Evolutionary conservation across 2,113 vertebrate species (phyloP).

Genomic region (Epinephelus fuscoguttatus): DNA sequence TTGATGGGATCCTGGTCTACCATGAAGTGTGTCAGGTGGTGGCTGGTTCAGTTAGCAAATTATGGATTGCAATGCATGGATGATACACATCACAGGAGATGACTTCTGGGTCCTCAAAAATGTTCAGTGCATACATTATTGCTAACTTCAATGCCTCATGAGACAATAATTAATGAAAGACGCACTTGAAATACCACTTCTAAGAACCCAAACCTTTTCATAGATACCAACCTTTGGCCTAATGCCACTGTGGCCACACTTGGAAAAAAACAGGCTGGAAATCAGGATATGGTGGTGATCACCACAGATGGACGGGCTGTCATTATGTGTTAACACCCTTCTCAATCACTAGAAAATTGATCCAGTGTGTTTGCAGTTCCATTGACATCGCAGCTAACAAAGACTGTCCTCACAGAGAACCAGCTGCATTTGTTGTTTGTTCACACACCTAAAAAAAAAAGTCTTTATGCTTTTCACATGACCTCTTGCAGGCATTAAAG

Average conservation of each 20-base stretch:
- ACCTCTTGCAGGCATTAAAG: neutral
- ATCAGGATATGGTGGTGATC: neutral
- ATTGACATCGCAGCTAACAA: neutral
- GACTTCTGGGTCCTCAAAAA: neutral
- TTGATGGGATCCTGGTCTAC: neutral
- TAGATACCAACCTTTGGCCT: neutral
- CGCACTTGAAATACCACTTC: neutral
- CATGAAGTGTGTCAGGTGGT: neutral
- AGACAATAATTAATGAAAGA: neutral
- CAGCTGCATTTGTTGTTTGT: neutral
- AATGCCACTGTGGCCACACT: neutral
- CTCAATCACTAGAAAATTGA: conserved; percentile 20
- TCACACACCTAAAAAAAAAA: too few species aligned
- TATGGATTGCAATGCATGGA: neutral
- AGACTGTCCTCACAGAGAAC: neutral
- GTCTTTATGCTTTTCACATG: neutral
- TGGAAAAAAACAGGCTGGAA: conserved; percentile 15
- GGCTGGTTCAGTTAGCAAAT: neutral
- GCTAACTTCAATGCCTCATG: neutral
- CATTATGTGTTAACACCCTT: neutral
- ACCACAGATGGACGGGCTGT: conserved; percentile 16
- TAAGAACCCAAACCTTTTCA: neutral
- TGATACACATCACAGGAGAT: neutral
- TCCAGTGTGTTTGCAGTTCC: neutral
- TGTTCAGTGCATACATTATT: neutral